Conservation (phyloP, 2,888 invertebrate genomes). For the Tetragonula carbonaria region DNA sequence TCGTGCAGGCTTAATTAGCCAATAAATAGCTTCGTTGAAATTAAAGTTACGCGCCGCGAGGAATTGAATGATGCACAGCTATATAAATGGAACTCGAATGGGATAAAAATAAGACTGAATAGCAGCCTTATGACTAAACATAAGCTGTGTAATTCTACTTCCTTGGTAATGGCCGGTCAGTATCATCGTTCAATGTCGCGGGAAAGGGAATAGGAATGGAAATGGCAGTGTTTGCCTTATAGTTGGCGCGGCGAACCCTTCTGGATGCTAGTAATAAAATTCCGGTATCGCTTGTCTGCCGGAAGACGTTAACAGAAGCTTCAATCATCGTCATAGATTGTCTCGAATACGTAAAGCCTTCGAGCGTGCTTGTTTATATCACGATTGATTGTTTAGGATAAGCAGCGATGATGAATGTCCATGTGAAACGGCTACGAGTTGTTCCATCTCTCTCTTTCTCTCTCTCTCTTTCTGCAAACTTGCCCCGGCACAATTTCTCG, state of each 20-base stretch:
- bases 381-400: constrained; percentile 50
- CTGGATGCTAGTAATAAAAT: neutral
- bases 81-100: neutral
- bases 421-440: neutral
- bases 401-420: constrained; percentile 52
- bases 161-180: neutral
- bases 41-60: neutral
- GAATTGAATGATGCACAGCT: neutral
- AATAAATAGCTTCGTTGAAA: neutral
- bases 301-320: constrained; percentile 27
- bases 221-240: no score
- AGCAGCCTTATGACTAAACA: neutral
- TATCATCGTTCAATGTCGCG: neutral
- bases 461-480: no score
- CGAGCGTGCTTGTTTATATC: constrained; percentile 21
- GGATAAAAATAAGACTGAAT: constrained; percentile 2
- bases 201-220: neutral
- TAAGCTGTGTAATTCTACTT: neutral
- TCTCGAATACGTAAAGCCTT: neutral
- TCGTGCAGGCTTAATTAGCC: neutral
- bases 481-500: constrained; percentile 49
- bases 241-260: neutral
- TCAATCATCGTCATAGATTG: constrained; percentile 20
- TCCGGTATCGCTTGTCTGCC: constrained; percentile 11
- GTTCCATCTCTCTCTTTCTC: neutral